These are phyloP conservation scores for Zaprionus lineosus DNA, from an alignment of 2,888 invertebrate genomes.

Conservation along the genomic window DNA sequence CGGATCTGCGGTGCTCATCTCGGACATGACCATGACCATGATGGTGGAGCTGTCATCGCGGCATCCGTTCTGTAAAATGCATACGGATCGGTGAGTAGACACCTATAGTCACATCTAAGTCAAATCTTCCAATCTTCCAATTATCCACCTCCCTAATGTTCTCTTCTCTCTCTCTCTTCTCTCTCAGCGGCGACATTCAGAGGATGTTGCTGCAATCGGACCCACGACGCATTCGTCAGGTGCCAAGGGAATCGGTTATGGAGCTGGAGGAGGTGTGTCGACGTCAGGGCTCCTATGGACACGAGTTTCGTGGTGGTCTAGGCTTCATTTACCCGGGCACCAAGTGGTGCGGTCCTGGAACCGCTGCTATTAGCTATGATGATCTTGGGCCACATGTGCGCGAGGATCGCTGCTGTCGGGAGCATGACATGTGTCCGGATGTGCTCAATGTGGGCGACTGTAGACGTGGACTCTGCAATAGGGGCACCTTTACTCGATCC, in stretches of 20 bases:
- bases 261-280: conserved; percentile 85
- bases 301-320: conserved; percentile 81
- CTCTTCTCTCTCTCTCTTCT: no score
- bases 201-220: conserved; percentile 85
- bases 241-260: conserved; percentile 85
- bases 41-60: conserved; percentile 86
- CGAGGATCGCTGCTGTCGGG: conserved; percentile 89
- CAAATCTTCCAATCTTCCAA: no score
- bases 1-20: conserved; percentile 84
- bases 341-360: conserved; percentile 91
- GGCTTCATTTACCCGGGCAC: conserved; percentile 88
- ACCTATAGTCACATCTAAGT: no score
- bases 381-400: conserved; percentile 86
- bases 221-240: conserved; percentile 85
- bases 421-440: conserved; percentile 88
- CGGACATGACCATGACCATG: conserved; percentile 86
- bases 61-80: conserved; percentile 85
- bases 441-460: conserved; percentile 85
- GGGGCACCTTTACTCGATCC: conserved; percentile 87
- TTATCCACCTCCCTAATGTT: no score
- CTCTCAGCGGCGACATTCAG: conserved; percentile 85
- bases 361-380: conserved; percentile 85
- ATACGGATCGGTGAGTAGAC: conserved; percentile 84
- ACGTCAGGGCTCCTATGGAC: conserved; percentile 79
- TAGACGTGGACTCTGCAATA: conserved; percentile 87